Percentiles rank a stretch among this genome's conserved stretches.
Evolutionary conservation across 2,797 vertebrate genomes (phyloP).

Genomic region (Vireo griseus): DNA sequence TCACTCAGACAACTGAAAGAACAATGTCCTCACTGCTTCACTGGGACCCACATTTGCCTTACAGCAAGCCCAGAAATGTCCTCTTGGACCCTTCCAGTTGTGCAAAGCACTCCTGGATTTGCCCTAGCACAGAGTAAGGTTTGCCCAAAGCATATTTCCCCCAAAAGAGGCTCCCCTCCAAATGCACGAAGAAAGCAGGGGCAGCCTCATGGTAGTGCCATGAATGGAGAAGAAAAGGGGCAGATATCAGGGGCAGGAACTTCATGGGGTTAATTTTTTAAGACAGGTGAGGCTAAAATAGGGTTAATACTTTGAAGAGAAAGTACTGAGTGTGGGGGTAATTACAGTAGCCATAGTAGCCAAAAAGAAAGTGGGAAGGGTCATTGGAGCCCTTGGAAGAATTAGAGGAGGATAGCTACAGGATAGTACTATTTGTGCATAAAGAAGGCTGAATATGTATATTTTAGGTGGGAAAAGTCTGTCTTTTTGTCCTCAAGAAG

Average conservation of each 20-base stretch:
- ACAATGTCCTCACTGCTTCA: neutral
- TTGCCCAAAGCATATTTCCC: neutral
- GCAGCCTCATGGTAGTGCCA: neutral
- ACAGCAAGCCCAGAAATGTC: neutral
- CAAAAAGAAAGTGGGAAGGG: neutral
- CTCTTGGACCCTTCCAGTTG: neutral
- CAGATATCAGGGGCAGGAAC: neutral
- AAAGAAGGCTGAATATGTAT: neutral
- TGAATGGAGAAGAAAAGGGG: neutral
- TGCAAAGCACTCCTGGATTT: neutral
- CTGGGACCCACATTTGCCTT: neutral
- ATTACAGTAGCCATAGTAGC: neutral
- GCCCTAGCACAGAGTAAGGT: neutral
- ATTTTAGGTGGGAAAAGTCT: neutral
- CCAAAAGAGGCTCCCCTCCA: rapidly evolving
- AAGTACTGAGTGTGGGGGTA: neutral
- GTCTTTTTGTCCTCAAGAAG: neutral
- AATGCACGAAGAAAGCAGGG: rapidly evolving
- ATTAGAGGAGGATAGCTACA: neutral
- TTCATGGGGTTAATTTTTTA: neutral
- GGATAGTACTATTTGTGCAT: neutral
- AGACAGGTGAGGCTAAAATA: neutral
- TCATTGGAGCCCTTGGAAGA: neutral
- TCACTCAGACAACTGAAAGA: neutral
- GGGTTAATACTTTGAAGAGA: neutral